Base-by-base conservation (phyloP, 2,888 invertebrate genomes). In the Dichetophora obliterata region DNA sequence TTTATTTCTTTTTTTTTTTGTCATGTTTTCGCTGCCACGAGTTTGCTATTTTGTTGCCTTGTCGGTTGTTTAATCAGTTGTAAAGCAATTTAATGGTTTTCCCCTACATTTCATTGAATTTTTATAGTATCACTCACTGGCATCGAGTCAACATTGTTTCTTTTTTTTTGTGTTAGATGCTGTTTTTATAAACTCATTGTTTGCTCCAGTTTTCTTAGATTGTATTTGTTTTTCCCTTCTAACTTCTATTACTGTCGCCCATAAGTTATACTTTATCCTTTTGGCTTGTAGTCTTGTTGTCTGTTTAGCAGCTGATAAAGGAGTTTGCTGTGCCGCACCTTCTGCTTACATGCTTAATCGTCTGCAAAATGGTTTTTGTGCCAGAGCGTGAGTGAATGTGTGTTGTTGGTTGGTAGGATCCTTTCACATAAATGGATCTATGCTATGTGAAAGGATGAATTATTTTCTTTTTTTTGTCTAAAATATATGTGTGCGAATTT, bases 271-370 rank as follows among this genome's bases (percentile, higher is more conserved):
- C 6, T 48, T 59, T 59, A 14, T 9, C 59, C 69, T 48, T 65
- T 61, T 61, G 5, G 83, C 82, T 81, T 86, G 86, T 86, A 83
- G 85, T 85, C 82, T 81, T 86, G 86, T 86, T 83, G 85, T 85
- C 86, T 86, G 88, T 83, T 86, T 85, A 82, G 82, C 85, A 84
- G 88, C 87, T 86, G 86, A 86, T 86, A 86, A 86, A 87, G 84
- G 82, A 84, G 80, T 77, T 14, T 27, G 6, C 22, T n/a, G 57
- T 22, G 75, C 66, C 75, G 43, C 66, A 72, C 80, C 31, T 50
- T 19, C 16, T 65, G 52, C 34, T 65, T 72, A 75, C 81, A 82
- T 85, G 87, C 82, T 86, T 86, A 86, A 86, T 88, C 88, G 86
- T 87, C 85, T 87, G 88, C 82, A 83, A 88, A 87, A 86, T 86